Evolutionary conservation across 2,888 invertebrate genomes (phyloP).

Genomic region (Catocala sponsa): DNA sequence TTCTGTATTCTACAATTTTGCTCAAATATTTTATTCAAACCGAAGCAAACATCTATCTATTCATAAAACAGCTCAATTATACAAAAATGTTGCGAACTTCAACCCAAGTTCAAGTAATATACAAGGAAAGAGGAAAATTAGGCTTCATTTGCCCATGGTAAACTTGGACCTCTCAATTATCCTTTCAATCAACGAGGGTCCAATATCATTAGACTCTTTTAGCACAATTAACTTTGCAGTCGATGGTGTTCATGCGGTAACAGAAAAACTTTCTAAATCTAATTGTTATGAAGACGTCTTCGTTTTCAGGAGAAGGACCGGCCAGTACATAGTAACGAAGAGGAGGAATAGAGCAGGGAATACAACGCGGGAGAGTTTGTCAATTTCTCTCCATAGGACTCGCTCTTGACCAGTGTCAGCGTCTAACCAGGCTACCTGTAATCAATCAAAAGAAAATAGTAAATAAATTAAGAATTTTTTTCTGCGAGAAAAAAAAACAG

Average conservation of each 20-base stretch:
- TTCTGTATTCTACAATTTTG: too few species aligned
- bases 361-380: slow-evolving; percentile 92
- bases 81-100: too few species aligned
- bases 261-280: slow-evolving; percentile 33
- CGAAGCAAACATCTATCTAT: too few species aligned
- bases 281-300: slow-evolving; percentile 80
- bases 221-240: slow-evolving; percentile 15
- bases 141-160: neutral
- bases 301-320: slow-evolving; percentile 91
- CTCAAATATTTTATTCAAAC: too few species aligned
- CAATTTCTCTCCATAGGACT: slow-evolving; percentile 93
- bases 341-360: slow-evolving; percentile 94
- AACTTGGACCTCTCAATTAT: neutral
- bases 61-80: too few species aligned
- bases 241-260: slow-evolving; percentile 31
- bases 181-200: neutral
- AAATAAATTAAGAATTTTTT: slow-evolving; percentile 2
- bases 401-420: slow-evolving; percentile 91
- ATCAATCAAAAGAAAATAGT: slow-evolving; percentile 16
- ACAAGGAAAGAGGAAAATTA: too few species aligned
- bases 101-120: too few species aligned
- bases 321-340: slow-evolving; percentile 94
- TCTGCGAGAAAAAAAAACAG: too few species aligned
- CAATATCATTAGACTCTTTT: slow-evolving; percentile 2
- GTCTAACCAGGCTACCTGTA: slow-evolving; percentile 89